Base-by-base conservation (phyloP, 92 coral and sea anemone species). In the Zoanthus sociatus region DNA sequence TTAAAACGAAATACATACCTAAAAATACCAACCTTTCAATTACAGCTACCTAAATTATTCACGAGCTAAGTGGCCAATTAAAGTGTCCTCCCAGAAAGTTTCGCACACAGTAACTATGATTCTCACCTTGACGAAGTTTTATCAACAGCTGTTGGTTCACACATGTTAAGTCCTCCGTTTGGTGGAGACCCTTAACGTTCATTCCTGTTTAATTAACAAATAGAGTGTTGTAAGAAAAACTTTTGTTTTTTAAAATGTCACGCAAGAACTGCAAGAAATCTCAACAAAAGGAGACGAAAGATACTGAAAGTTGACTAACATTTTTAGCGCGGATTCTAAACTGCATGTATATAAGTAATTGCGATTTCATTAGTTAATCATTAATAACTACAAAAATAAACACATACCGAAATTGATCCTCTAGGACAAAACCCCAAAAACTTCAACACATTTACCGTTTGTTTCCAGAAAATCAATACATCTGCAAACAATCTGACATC, bases 391-490 rank as follows among this genome's bases (percentile, higher is more conserved):
- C 1, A 50, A 16, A 63, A 9, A 15, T 15, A 17, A 16, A 16
- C 30, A 15, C 1, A 63, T 17, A 17, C 4, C 30, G 30, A 12
- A 69, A 26, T 31, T 16, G 17, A 1, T 17, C 9, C 37, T 7
- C 32, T 26, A 21, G 9, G 20, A 60, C 72, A 69, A 69, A 30
- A 30, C 16, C 6, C 14, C 73, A 9, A 69, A 69, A 9, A 7
- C 31, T 33, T 26, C 10, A 75, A 37, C 14, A 9, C 73, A 83
- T 95, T 68, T 77, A 97, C 99, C 99, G 76, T 97, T 88, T 46
- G 73, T 76, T 17, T 93, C 94, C 45, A 97, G 88, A 76, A 95
- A 96, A 88, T 95, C 93, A 69, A 97, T 90, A 91, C 99, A 97
- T 71, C 91, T 93, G 37, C 92, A 90, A n/a, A 94, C 98, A 44